Conservation (phyloP, 2,888 invertebrate genomes). For the Drosophila histrio region DNA sequence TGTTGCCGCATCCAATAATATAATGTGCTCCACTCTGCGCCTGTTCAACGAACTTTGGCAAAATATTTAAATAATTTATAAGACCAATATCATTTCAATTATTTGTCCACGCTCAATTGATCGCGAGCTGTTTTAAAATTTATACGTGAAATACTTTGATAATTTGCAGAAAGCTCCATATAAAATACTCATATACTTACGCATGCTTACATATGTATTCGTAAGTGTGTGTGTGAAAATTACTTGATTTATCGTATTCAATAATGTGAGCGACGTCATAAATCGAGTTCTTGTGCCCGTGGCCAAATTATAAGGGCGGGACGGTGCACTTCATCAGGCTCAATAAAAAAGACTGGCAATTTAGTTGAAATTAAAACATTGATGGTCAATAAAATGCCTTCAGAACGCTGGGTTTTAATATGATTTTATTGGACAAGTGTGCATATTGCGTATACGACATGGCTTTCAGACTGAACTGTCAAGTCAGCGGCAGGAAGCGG, state of each 20-base stretch:
- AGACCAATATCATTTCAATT: conserved; percentile 50
- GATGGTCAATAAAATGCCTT: conserved; percentile 58
- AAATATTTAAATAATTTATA: conserved; percentile 58
- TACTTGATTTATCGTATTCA: conserved; percentile 52
- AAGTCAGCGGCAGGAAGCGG: conserved; percentile 49
- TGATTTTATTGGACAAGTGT: conserved; percentile 29
- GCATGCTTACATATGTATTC: not conserved
- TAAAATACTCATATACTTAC: not conserved
- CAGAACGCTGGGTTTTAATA: conserved; percentile 29
- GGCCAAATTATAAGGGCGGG: conserved; percentile 31
- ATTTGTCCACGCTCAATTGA: conserved; percentile 42
- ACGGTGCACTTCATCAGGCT: conserved; percentile 41
- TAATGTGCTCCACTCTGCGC: not conserved
- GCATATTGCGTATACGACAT: conserved; percentile 48
- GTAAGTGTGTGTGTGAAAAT: conserved; percentile 12
- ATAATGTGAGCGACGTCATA: conserved; percentile 30
- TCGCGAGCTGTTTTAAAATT: conserved; percentile 23
- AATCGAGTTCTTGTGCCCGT: conserved; percentile 32
- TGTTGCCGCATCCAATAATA: not conserved
- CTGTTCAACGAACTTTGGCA: conserved; percentile 4
- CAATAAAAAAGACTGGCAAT: conserved; percentile 14
- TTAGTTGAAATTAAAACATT: conserved; percentile 45
- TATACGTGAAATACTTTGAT: conserved; percentile 56
- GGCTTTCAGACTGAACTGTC: conserved; percentile 23
- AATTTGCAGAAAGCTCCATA: conserved; percentile 16